Percentiles rank a stretch among this genome's conserved stretches.
These are phyloP conservation scores for Corythornis vintsioides DNA, from an alignment of 2,113 vertebrate species.

Conservation along the genomic window DNA sequence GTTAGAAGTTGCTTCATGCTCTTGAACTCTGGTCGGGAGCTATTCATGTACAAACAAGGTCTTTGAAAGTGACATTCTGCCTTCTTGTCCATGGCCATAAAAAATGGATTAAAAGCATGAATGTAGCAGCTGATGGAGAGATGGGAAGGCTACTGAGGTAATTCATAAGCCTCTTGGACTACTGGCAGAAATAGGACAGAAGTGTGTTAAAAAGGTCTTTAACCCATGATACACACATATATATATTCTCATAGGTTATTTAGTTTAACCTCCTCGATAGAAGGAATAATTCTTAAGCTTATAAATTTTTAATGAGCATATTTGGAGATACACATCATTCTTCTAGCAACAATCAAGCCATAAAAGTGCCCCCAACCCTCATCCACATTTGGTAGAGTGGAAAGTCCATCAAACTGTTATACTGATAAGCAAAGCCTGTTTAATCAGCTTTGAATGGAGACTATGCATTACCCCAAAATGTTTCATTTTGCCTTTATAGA, in stretches of 20 bases:
- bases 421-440: not conserved
- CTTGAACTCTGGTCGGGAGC: not conserved
- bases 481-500: not conserved
- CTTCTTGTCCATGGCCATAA: not conserved
- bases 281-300: not conserved
- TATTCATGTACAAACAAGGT: not conserved
- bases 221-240: not conserved
- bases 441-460: not conserved
- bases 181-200: not conserved
- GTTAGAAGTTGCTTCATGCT: not conserved
- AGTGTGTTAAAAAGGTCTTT: not conserved
- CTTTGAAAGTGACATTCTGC: not conserved
- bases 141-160: not conserved
- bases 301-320: not conserved
- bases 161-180: not conserved
- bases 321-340: not conserved
- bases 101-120: not conserved
- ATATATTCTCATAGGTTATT: not conserved
- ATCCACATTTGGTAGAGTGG: not conserved
- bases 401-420: not conserved
- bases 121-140: not conserved
- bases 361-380: not conserved
- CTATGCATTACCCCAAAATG: not conserved
- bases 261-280: not conserved
- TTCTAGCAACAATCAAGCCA: not conserved